Evolutionary conservation across 2,888 invertebrate species (phyloP).

Genomic region (Parasteatoda lunata): DNA sequence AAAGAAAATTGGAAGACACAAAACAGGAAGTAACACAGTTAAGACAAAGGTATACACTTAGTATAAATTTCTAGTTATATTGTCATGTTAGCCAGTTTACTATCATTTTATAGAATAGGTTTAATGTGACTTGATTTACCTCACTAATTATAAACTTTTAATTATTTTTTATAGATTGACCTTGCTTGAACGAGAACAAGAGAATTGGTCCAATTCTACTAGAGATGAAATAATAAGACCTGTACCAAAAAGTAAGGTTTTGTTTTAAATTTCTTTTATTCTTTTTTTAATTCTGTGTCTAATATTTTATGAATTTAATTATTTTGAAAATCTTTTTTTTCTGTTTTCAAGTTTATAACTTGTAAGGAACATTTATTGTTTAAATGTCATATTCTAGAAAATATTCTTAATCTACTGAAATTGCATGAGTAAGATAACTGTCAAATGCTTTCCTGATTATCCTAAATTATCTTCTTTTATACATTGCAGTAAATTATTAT

Average conservation of each 20-base stretch:
- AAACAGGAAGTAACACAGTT: conserved; percentile 81
- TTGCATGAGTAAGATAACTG: too few relatives aligned
- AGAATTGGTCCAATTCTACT: conserved; percentile 45
- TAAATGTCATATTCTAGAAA: too few relatives aligned
- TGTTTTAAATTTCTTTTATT: neutral
- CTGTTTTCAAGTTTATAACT: too few relatives aligned
- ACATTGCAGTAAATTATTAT: too few relatives aligned
- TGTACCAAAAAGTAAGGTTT: conserved; percentile 57
- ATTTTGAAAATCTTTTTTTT: neutral
- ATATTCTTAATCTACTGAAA: too few relatives aligned
- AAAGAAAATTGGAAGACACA: conserved; percentile 87
- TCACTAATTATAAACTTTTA: neutral
- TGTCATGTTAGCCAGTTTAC: neutral
- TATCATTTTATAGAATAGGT: neutral
- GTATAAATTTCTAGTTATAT: neutral
- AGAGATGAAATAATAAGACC: conserved; percentile 55
- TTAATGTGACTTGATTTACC: neutral
- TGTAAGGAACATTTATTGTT: too few relatives aligned
- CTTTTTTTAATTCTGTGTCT: neutral
- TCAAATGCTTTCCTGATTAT: too few relatives aligned
- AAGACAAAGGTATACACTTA: conserved; percentile 50
- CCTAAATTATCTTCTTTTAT: too few relatives aligned
- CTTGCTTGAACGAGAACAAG: conserved; percentile 60
- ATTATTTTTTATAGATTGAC: conserved; percentile 38
- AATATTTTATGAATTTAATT: neutral